phyloP scores from a whole-genome alignment of 2,797 vertebrate genomes.

The Macropus fuliginosus region DNA sequence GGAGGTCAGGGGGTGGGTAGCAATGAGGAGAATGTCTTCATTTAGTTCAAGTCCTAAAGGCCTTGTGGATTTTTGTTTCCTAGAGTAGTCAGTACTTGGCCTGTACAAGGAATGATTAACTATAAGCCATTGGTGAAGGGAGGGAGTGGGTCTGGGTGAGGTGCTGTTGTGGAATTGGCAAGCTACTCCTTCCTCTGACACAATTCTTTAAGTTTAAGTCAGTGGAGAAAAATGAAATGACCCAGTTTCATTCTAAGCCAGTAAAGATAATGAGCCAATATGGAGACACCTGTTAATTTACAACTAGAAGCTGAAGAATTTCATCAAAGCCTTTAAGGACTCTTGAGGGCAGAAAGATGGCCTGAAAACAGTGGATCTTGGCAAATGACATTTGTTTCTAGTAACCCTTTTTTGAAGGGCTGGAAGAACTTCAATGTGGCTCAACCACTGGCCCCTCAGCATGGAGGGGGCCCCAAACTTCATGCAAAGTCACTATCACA shows the following conservation, averaged over 20 bases:
- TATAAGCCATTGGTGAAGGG: not conserved
- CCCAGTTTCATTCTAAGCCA: not conserved
- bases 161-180: not conserved
- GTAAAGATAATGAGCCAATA: not conserved
- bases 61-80: conserved; percentile 33
- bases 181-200: not conserved
- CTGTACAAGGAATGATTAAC: not conserved
- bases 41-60: conserved; percentile 55
- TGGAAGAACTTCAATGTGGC: not conserved
- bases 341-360: not conserved
- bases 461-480: not conserved
- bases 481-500: not conserved
- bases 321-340: not conserved
- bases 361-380: not conserved
- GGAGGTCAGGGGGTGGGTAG: conserved; percentile 69
- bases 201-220: not conserved
- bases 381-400: not conserved
- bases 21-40: conserved; percentile 53
- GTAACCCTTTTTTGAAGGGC: not conserved
- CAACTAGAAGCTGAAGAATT: not conserved
- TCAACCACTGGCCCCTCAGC: not conserved
- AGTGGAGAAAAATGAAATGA: not conserved
- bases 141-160: not conserved
- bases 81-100: not conserved
- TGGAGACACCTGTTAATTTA: not conserved